phyloP scores from a whole-genome alignment of 2,888 invertebrate species.

The Scaeva pyrastri region DNA sequence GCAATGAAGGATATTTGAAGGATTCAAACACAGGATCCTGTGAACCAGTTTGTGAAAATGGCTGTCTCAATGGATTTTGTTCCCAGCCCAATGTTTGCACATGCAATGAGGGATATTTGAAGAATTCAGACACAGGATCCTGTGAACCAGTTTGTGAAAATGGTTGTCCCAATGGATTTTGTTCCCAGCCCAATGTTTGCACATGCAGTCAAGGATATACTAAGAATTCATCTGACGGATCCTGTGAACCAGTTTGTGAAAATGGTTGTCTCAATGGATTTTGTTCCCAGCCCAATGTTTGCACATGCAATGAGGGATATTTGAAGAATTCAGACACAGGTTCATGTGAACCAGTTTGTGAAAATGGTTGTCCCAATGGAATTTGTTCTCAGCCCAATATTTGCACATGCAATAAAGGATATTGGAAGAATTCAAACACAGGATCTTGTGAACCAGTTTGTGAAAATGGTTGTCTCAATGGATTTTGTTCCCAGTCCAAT shows the following conservation, averaged over 20 bases:
- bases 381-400: slow-evolving; percentile 1
- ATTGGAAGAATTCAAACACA: slow-evolving; percentile 78
- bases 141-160: slow-evolving; percentile 67
- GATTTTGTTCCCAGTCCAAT: slow-evolving; percentile 81
- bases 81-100: slow-evolving; percentile 84
- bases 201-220: slow-evolving; percentile 81
- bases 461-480: slow-evolving; percentile 78
- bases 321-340: neutral
- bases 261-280: slow-evolving; percentile 74
- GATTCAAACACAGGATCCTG: neutral
- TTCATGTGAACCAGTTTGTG: slow-evolving; percentile 29
- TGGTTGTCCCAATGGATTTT: slow-evolving; percentile 79
- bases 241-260: slow-evolving; percentile 74
- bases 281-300: slow-evolving; percentile 59
- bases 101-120: slow-evolving; percentile 81
- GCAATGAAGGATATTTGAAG: slow-evolving; percentile 86
- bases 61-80: slow-evolving; percentile 5
- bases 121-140: neutral
- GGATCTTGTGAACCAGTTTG: slow-evolving; percentile 79
- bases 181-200: slow-evolving; percentile 82
- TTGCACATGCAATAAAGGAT: slow-evolving; percentile 74
- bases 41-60: slow-evolving; percentile 30
- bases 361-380: slow-evolving; percentile 29
- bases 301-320: slow-evolving; percentile 72
- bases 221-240: neutral